Base-by-base conservation (phyloP, 2,797 vertebrate species). In the Thalassophryne amazonica region DNA sequence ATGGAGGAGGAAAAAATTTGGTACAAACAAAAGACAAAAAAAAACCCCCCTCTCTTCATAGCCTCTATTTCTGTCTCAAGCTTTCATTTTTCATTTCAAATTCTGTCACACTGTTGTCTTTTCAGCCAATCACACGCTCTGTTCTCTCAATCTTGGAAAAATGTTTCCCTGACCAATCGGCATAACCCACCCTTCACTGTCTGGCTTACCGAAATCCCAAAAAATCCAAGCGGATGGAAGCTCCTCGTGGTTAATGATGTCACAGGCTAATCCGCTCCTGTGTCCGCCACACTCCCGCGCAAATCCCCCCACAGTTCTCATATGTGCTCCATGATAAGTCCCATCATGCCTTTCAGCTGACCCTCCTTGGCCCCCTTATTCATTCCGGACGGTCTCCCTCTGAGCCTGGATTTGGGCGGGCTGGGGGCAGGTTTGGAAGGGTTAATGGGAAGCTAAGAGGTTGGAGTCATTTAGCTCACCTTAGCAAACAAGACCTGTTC, bases 171-270 rank as follows among this genome's bases (percentile, higher is more conserved):
- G 14, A 47, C 65, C 75, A 24, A 31, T 69, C 50, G 19, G 48
- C 70, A 51, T 63, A 34, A 43, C 19, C 38, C 63, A 38, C 59
- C 67, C 69, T 41, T 60, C 66, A 27, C 59, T 3, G 49, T 24
- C 52, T 76, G 78, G 84, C 80, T 89, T 86, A 86, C 66, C 42
- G 83, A 88, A 88, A 90, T 88, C 86, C 77, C 66, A 69, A 61
- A n/a, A 68, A 76, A 86, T 80, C 78, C 79, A 55, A 81, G 76
- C 57, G 62, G 69, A 76, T 79, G 81, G 79, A 80, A 77, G 77
- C 81, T 80, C 73, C 69, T 71, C 33, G 31, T 81, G 84, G 86
- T 88, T 90, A 90, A 90, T 89, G 86, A 87, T 89, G 86, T 89
- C 86, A 88, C 82, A 46, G 71, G 76, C 85, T 90, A 86, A 89